These are phyloP conservation scores for Tethya wilhelma DNA, from an alignment of 37 sponge, comb jelly and placozoan genomes.

Conservation along the genomic window DNA sequence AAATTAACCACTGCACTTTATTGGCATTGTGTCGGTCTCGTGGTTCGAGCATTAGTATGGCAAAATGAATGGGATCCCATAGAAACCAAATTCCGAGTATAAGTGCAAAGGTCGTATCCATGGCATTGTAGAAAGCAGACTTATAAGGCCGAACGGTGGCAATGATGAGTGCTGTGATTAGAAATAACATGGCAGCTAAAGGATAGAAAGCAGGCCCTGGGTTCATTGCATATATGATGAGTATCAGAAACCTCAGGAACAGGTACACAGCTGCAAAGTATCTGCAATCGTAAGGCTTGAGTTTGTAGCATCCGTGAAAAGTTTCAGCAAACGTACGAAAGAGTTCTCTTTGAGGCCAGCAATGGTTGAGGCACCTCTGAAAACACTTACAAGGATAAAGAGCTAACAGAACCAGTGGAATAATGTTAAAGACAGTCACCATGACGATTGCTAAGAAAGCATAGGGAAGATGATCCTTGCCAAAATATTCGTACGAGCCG, in stretches of 20 bases:
- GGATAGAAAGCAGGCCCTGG: too few species aligned
- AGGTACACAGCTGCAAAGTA: slow-evolving; percentile 60
- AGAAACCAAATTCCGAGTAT: too few species aligned
- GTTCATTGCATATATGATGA: not conserved
- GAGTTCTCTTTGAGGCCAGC: not conserved
- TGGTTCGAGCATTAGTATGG: too few species aligned
- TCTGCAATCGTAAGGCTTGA: slow-evolving; percentile 27
- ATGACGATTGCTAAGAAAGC: slow-evolving; percentile 22
- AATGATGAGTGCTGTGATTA: too few species aligned
- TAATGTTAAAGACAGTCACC: slow-evolving; percentile 8
- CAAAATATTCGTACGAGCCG: not conserved
- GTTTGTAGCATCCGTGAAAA: slow-evolving; percentile 66
- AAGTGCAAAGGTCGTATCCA: too few species aligned
- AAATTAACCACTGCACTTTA: too few species aligned
- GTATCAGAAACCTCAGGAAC: not conserved
- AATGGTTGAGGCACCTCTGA: not conserved
- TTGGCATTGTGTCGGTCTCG: too few species aligned
- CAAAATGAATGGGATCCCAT: too few species aligned
- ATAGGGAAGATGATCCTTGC: not conserved
- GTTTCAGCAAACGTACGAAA: slow-evolving; percentile 36
- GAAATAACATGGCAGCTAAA: too few species aligned
- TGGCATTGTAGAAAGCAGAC: too few species aligned
- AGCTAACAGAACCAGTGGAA: slow-evolving; percentile 50
- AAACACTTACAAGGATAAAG: slow-evolving; percentile 13
- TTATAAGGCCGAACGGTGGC: too few species aligned